Base-by-base conservation (phyloP, 2,113 vertebrate species). In the Engraulis encrasicolus region DNA sequence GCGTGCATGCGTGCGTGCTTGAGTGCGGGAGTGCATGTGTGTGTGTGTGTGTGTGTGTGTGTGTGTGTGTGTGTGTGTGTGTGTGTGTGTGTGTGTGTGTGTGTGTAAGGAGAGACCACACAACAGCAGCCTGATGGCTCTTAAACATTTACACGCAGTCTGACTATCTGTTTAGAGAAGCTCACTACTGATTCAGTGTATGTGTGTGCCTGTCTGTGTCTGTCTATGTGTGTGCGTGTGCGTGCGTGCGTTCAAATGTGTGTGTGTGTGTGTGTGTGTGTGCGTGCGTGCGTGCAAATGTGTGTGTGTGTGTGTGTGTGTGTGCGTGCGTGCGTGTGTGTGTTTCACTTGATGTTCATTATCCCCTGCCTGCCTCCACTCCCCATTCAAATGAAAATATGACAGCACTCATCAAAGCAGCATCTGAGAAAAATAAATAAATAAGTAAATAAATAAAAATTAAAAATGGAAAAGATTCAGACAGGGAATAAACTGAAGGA, bases 391-490 rank as follows among this genome's bases (percentile, higher is more conserved):
- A 81, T 58, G 34, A 37, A 81, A 81, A 61, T 38, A 81, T 81
- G 66, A 58, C 80, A 58, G 80, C 80, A 58, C 54, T 58, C 80
- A 81, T 81, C 80, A 61, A 74, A 74, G 17, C 66, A 17, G 61
- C 20, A 50, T 77, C 7, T 20, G n/a, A 78, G 20, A 49, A 71
- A 48, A 40, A 77, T 38, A 31, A 77, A 77, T 19, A 45, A 6
- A 12, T 31, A 66, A 66, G 7, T 27, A 66, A 66, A 27, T n/a
- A 58, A 20, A 20, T n/a, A 54, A 54, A 20, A 58, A 58, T 6
- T n/a, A 6, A 80, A 20, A 20, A 37, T 9, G 52, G 40, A 81
- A 81, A 81, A 81, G 50, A 23, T 20, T 54, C 40, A 45, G 40
- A 45, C 4, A 9, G 40, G 40, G 40, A 45, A 45, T 45, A 45